These are phyloP conservation scores for Porphyrio hochstetteri DNA, from an alignment of 2,113 vertebrate genomes.

Conservation along the genomic window DNA sequence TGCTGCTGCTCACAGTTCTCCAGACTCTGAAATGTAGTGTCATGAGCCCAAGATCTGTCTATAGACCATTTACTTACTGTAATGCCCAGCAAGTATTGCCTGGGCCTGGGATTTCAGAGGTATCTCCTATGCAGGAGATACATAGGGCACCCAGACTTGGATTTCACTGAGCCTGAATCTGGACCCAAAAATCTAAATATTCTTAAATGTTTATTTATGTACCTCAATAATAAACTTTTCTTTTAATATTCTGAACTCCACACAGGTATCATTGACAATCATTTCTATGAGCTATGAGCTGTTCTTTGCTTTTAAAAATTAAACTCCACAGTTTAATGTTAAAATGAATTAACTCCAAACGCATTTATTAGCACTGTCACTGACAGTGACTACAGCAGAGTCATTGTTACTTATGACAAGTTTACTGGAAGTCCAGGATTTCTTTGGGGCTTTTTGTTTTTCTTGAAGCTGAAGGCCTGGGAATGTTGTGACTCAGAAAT, in stretches of 20 bases:
- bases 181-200: neutral
- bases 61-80: neutral
- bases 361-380: neutral
- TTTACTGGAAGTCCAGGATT: neutral
- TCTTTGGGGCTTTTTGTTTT: neutral
- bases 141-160: neutral
- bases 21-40: neutral
- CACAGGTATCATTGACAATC: neutral
- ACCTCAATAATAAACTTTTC: neutral
- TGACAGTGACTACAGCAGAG: neutral
- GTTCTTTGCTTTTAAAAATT: neutral
- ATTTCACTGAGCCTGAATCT: neutral
- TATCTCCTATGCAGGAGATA: neutral
- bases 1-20: neutral
- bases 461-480: neutral
- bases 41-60: fast-evolving
- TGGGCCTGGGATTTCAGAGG: neutral
- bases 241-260: neutral
- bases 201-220: neutral
- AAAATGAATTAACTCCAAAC: neutral
- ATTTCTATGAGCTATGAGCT: neutral
- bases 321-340: neutral
- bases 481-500: neutral
- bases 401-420: neutral
- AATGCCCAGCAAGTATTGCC: neutral